Evolutionary conservation across 2,888 invertebrate species (phyloP).

Genomic region (Syrphus vitripennis): DNA sequence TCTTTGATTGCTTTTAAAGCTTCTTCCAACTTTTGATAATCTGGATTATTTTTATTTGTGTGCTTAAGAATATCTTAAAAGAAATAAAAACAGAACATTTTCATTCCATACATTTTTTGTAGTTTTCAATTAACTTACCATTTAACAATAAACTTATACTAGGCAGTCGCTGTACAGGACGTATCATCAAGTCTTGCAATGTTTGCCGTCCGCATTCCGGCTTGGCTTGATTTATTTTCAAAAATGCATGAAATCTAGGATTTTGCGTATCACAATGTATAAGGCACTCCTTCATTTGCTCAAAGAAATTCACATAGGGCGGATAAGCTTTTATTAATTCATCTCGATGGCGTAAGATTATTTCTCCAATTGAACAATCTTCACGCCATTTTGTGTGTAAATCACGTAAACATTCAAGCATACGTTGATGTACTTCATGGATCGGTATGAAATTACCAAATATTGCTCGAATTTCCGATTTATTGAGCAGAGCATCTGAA

Average conservation of each 20-base stretch:
- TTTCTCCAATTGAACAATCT: constrained; percentile 92
- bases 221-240: constrained; percentile 96
- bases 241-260: constrained; percentile 98
- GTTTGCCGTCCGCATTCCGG: constrained; percentile 98
- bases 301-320: constrained; percentile 98
- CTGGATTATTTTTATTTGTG: constrained; percentile 93
- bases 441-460: constrained; percentile 98
- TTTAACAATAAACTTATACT: constrained; percentile 96
- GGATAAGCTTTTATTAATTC: constrained; percentile 97
- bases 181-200: constrained; percentile 96
- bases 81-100: constrained; percentile 35
- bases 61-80: constrained; percentile 94
- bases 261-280: constrained; percentile 94
- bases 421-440: constrained; percentile 93
- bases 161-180: constrained; percentile 98
- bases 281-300: constrained; percentile 97
- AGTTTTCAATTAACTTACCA: constrained; percentile 84
- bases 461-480: constrained; percentile 95
- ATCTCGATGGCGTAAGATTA: constrained; percentile 93
- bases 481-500: constrained; percentile 89
- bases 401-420: constrained; percentile 83
- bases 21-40: constrained; percentile 91
- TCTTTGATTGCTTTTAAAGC: constrained; percentile 94
- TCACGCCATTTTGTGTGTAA: constrained; percentile 89
- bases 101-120: not conserved